These are phyloP conservation scores for Aethes cnicana DNA, from an alignment of 2,888 invertebrate genomes.

Conservation along the genomic window DNA sequence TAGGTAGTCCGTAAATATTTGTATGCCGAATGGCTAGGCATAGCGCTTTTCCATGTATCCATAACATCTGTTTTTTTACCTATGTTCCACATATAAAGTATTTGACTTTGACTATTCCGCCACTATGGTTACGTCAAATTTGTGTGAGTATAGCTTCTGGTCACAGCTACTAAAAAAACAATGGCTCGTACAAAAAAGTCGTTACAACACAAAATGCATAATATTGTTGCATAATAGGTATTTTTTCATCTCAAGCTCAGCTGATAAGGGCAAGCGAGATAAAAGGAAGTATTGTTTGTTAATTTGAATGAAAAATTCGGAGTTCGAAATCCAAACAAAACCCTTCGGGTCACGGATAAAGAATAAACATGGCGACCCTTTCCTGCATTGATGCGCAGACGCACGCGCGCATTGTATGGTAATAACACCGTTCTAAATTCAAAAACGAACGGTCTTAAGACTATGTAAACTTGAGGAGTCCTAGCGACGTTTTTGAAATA, in stretches of 20 bases:
- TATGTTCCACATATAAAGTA: too few relatives aligned
- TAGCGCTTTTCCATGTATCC: too few relatives aligned
- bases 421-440: constrained; percentile 55
- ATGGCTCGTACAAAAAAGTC: too few relatives aligned
- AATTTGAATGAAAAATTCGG: constrained; percentile 13
- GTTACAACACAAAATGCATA: too few relatives aligned
- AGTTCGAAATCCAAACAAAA: constrained; percentile 15
- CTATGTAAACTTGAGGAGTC: neutral
- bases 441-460: constrained; percentile 1
- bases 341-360: constrained; percentile 13
- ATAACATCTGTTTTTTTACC: too few relatives aligned
- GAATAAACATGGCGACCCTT: constrained; percentile 23
- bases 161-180: too few relatives aligned
- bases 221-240: too few relatives aligned
- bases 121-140: too few relatives aligned
- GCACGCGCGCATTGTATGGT: constrained; percentile 77
- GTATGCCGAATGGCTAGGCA: too few relatives aligned
- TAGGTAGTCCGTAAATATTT: too few relatives aligned
- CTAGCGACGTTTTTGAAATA: neutral
- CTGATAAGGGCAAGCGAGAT: constrained; percentile 2
- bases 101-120: too few relatives aligned
- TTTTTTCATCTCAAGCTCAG: constrained; percentile 7
- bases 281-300: constrained; percentile 24
- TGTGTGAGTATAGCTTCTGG: too few relatives aligned
- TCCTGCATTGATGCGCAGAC: constrained; percentile 56